phyloP scores from a whole-genome alignment of 2,888 invertebrate genomes.

The Meiosimyza decipiens region DNA sequence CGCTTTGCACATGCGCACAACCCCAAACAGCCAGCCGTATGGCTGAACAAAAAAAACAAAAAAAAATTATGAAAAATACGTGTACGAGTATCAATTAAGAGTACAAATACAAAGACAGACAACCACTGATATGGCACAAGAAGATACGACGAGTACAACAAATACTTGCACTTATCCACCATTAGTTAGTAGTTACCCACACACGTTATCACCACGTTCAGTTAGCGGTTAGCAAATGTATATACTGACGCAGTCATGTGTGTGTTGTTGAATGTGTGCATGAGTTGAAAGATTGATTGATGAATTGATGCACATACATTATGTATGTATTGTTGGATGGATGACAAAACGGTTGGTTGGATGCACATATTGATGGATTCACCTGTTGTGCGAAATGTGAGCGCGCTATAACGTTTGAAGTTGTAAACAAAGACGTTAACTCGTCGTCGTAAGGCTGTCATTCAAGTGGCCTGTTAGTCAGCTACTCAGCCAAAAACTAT shows the following conservation, averaged over 20 bases:
- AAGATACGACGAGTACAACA: too few relatives aligned
- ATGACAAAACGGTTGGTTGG: background rate
- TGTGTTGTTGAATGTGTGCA: too few relatives aligned
- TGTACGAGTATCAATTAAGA: too few relatives aligned
- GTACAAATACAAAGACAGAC: too few relatives aligned
- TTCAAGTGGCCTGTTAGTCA: constrained; percentile 7
- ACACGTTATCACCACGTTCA: too few relatives aligned
- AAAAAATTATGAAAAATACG: too few relatives aligned
- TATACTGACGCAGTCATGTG: too few relatives aligned
- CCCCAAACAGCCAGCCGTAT: background rate
- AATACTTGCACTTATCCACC: too few relatives aligned
- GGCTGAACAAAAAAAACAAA: background rate
- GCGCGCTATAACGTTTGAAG: constrained; percentile 4
- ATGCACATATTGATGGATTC: background rate
- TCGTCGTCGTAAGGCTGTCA: too few relatives aligned
- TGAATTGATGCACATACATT: background rate
- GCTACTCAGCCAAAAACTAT: background rate
- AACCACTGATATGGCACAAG: too few relatives aligned
- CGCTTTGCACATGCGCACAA: constrained; percentile 9
- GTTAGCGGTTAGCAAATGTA: too few relatives aligned
- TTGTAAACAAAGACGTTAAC: constrained; percentile 17
- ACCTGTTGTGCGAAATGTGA: background rate
- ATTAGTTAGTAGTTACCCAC: too few relatives aligned
- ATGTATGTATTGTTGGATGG: constrained; percentile 1
- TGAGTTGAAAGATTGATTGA: background rate